phyloP scores from a whole-genome alignment of 2,888 invertebrate genomes.

The Ochropacha duplaris region DNA sequence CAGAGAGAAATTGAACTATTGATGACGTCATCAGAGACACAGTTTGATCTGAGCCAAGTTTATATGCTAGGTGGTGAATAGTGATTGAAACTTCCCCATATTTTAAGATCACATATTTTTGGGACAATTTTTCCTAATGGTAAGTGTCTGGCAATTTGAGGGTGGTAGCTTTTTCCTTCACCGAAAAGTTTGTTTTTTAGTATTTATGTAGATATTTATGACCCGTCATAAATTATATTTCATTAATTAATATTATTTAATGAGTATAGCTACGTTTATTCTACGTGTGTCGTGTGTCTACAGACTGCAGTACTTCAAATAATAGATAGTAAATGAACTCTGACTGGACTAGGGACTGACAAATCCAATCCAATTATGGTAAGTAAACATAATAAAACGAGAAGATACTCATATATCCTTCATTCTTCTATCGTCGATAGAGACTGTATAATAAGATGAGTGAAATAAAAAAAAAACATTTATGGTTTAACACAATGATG shows the following conservation, averaged over 20 bases:
- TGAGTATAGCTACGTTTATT: background rate
- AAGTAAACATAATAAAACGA: background rate
- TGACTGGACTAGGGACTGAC: background rate
- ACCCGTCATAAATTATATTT: no score
- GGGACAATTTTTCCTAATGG: no score
- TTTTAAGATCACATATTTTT: no score
- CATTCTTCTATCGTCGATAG: background rate
- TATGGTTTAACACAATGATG: background rate
- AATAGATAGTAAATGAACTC: background rate
- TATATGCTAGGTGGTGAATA: no score
- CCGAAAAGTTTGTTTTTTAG: no score
- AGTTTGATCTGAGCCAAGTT: background rate
- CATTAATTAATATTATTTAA: background rate
- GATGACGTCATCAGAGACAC: background rate
- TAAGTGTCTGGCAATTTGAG: no score
- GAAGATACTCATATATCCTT: background rate
- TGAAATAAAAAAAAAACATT: background rate
- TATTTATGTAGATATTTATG: no score
- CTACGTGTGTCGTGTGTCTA: background rate
- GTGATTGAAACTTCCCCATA: no score
- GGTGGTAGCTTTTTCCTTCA: no score
- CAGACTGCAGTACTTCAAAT: background rate
- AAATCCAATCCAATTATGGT: background rate
- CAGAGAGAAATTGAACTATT: background rate
- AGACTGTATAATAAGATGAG: background rate